Percentiles rank a stretch among this genome's conserved stretches.
Evolutionary conservation across 1,140 invertebrate genomes (phyloP).

Genomic region (Pogonomyrmex barbatus): DNA sequence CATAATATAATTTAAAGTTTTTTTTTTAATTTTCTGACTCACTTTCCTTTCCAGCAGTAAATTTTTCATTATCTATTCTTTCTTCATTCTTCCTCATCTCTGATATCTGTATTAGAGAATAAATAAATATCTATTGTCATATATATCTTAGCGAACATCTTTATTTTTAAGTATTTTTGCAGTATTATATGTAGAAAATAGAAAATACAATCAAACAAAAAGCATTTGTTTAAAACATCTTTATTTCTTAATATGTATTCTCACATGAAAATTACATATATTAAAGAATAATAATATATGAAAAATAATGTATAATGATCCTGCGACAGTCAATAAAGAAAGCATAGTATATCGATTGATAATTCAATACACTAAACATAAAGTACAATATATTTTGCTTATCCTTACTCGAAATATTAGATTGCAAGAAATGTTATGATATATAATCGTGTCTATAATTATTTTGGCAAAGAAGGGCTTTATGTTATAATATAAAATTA

Average conservation of each 20-base stretch:
- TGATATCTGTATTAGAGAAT: not conserved
- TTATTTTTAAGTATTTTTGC: conserved; percentile 29
- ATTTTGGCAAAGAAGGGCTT: not conserved
- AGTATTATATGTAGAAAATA: not conserved
- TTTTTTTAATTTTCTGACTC: not conserved
- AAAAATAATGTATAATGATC: no score
- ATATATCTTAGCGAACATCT: not conserved
- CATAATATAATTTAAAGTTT: not conserved
- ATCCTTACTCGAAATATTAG: no score
- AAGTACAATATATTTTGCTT: no score
- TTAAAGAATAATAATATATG: not conserved
- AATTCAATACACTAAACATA: no score
- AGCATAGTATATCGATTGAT: no score
- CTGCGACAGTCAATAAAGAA: no score
- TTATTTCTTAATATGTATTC: conserved; percentile 13
- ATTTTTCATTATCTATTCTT: not conserved
- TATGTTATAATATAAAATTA: not conserved
- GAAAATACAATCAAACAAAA: no score
- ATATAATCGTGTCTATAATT: not conserved
- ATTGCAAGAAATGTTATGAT: no score
- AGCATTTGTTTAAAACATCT: not conserved
- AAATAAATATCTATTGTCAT: not conserved
- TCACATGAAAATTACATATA: not conserved
- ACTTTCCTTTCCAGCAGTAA: not conserved
- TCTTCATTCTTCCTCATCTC: not conserved